Conservation (phyloP, 2,113 vertebrate genomes). For the Ia io region DNA sequence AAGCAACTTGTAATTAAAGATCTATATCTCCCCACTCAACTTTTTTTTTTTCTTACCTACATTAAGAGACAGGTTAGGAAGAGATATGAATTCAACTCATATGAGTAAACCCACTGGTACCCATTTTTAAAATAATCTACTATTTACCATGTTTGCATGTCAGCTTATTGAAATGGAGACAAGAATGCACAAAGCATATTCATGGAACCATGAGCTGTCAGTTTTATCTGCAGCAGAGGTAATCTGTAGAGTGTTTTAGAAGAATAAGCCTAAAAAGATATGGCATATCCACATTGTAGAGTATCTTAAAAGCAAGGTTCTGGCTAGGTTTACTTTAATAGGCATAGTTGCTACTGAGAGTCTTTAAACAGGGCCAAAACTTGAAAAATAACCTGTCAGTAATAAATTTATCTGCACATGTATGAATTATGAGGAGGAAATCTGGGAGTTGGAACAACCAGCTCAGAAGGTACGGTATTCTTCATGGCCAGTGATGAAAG, state of each 20-base stretch:
- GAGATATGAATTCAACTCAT: conserved; percentile 5
- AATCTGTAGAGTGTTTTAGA: background rate
- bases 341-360: background rate
- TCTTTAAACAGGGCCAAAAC: background rate
- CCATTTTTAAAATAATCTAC: background rate
- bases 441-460: background rate
- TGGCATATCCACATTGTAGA: background rate
- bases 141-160: background rate
- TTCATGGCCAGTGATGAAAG: background rate
- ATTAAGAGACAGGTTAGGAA: background rate
- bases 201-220: background rate
- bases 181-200: conserved; percentile 9
- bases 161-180: background rate
- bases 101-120: background rate
- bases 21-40: background rate
- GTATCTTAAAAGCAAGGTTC: background rate
- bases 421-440: background rate
- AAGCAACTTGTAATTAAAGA: background rate
- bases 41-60: background rate
- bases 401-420: background rate
- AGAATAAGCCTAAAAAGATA: background rate
- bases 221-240: background rate
- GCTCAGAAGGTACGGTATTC: background rate
- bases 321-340: background rate
- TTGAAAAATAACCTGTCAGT: background rate